Percentiles rank a stretch among this genome's conserved stretches.
Evolutionary conservation across 2,888 invertebrate genomes (phyloP).

Genomic region (Euplexia lucipara): DNA sequence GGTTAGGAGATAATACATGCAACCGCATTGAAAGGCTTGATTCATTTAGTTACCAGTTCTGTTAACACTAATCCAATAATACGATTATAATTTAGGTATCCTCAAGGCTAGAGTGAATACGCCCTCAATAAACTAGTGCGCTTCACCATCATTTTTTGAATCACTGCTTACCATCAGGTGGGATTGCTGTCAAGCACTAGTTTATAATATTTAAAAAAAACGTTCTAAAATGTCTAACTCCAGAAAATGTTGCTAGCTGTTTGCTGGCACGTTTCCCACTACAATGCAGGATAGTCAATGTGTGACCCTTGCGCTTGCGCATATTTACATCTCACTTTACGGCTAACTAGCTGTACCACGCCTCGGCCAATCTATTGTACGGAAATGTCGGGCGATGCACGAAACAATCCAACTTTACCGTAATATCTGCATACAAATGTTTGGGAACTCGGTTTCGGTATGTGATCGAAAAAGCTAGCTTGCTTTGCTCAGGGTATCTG

Average conservation of each 20-base stretch:
- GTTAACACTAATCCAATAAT: slow-evolving; percentile 7
- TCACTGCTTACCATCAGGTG: too few species aligned
- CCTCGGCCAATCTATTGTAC: slow-evolving; percentile 84
- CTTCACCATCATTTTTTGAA: too few species aligned
- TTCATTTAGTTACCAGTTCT: slow-evolving; percentile 1
- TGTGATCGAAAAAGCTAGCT: slow-evolving; percentile 59
- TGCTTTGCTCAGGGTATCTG: slow-evolving; percentile 42
- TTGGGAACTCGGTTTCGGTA: slow-evolving; percentile 78
- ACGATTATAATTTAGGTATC: too few species aligned
- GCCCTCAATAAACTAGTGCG: too few species aligned
- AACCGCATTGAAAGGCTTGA: slow-evolving; percentile 1
- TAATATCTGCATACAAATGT: slow-evolving; percentile 87
- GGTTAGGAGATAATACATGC: slow-evolving; percentile 15
- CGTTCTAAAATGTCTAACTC: slow-evolving; percentile 14
- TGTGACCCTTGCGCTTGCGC: slow-evolving; percentile 73
- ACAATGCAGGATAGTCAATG: slow-evolving; percentile 54
- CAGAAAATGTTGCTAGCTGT: slow-evolving; percentile 27
- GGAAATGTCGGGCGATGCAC: slow-evolving; percentile 85
- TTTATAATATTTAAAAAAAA: too few species aligned
- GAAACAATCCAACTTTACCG: slow-evolving; percentile 87
- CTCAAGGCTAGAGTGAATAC: too few species aligned
- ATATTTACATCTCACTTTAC: slow-evolving; percentile 81
- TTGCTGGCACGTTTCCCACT: slow-evolving; percentile 38
- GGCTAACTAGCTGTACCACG: slow-evolving; percentile 79
- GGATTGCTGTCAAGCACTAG: too few species aligned